Base-by-base conservation (phyloP, 2,797 vertebrate genomes). In the Sebastiscus albofasciatus region DNA sequence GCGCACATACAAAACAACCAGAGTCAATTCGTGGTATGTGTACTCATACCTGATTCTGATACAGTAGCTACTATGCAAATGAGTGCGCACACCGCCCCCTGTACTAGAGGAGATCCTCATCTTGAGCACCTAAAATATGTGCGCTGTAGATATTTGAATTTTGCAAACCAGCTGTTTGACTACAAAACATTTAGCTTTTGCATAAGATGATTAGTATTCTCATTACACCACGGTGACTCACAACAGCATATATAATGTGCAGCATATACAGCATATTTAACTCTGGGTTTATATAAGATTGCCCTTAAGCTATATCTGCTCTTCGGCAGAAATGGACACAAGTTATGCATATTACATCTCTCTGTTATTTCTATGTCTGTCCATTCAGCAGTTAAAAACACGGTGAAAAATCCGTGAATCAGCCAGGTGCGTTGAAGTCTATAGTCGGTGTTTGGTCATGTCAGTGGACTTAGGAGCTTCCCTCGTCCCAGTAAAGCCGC, bases 401-500 rank as follows among this genome's bases (percentile, higher is more conserved):
- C 12, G 65, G 31, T 22, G 82, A 42, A 16, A 66, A 33, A 56
- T 18, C 8, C 33, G 33, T 52, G 46, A 65, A 68, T 58, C 59
- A 77, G 46, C 13, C 27, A 22, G 66, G 61, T 75, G 60, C 16
- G 36, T 58, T 67, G 36, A 74, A 36, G 65, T 72, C 31, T 46
- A 13, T 67, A 36, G 75, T 67, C 13, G 2, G 42, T n/a, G 60
- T 76, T 85, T 70, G 79, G 71, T 67, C 59, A 68, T 20, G 74
- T 82, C 75, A 34, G 29, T 71, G 66, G 61, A 82, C 72, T 14
- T 46, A 16, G 72, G 64, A 83, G 82, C 77, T 82, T 82, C 70
- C 73, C 55, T 85, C 83, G 61, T 82, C 79, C 60, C 76, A 8
- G 65, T 77, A 81, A 86, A 90, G 90, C 90, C 24, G 86, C 87